A percentile compares a stretch with the other conserved stretches of the same genome.
phyloP scores from a whole-genome alignment of 2,888 invertebrate species.

The Chrysomela aeneicollis region DNA sequence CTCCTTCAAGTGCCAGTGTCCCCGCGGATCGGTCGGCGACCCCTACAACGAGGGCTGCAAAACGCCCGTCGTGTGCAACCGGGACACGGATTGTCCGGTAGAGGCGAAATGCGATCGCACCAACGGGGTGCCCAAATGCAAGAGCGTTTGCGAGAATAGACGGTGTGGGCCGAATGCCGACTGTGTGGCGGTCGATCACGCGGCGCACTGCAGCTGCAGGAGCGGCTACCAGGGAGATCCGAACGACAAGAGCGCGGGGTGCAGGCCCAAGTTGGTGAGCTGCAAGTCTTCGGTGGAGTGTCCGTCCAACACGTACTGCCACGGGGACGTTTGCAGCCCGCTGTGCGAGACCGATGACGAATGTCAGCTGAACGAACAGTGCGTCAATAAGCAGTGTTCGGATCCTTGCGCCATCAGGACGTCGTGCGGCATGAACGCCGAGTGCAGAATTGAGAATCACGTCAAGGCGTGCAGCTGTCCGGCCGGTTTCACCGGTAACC shows the following conservation, averaged over 20 bases:
- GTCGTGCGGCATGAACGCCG: conserved; percentile 85
- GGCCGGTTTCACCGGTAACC: conserved; percentile 84
- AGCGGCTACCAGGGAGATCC: conserved; percentile 81
- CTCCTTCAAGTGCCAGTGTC: conserved; percentile 81
- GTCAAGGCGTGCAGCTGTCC: conserved; percentile 84
- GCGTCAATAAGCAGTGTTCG: conserved; percentile 81
- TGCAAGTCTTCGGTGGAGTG: conserved; percentile 80
- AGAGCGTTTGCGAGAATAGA: conserved; percentile 80
- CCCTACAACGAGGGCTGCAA: conserved; percentile 85
- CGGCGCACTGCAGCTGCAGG: conserved; percentile 80
- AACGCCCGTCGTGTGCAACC: conserved; percentile 81
- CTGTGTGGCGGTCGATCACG: conserved; percentile 79
- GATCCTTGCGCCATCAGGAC: conserved; percentile 79
- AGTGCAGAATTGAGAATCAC: conserved; percentile 77
- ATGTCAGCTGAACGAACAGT: conserved; percentile 81
- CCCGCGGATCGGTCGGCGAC: conserved; percentile 82
- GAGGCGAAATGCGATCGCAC: conserved; percentile 79
- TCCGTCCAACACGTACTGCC: conserved; percentile 80
- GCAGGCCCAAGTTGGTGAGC: conserved; percentile 76
- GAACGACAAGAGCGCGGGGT: conserved; percentile 73
- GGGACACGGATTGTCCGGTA: conserved; percentile 81
- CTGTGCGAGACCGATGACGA: conserved; percentile 82
- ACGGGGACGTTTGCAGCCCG: conserved; percentile 80
- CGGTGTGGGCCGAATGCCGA: conserved; percentile 86
- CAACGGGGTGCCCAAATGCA: conserved; percentile 80